phyloP scores from a whole-genome alignment of 2,888 invertebrate species.

The Rhabditoides inermis region DNA sequence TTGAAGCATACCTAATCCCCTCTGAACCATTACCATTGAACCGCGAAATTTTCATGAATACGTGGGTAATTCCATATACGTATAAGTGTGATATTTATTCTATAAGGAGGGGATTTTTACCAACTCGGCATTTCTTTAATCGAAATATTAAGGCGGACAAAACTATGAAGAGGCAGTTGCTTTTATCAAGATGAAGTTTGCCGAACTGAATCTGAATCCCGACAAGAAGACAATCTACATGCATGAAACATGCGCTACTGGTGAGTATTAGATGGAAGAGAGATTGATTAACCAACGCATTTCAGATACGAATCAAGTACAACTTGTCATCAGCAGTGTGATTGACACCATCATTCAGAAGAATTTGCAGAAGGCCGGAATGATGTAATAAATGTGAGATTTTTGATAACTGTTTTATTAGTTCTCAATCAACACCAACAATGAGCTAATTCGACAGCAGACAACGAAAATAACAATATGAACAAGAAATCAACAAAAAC shows the following conservation, averaged over 20 bases:
- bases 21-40: too few species aligned
- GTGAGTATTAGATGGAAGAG: constrained; percentile 2
- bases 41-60: too few species aligned
- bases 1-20: too few species aligned
- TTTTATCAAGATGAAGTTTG: constrained; percentile 99
- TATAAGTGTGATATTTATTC: too few species aligned
- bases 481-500: neutral
- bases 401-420: neutral
- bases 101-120: too few species aligned
- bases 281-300: neutral
- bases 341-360: constrained; percentile 51
- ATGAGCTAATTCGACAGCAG: neutral
- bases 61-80: too few species aligned
- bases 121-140: too few species aligned
- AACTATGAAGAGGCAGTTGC: constrained; percentile 96
- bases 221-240: constrained; percentile 98
- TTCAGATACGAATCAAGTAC: constrained; percentile 22
- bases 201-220: constrained; percentile 97
- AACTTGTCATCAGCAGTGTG: constrained; percentile 49
- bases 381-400: constrained; percentile 39
- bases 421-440: neutral
- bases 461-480: neutral
- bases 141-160: constrained; percentile 67
- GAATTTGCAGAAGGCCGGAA: constrained; percentile 51
- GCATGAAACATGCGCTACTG: constrained; percentile 66